Evolutionary conservation across 1,140 invertebrate species (phyloP).

Genomic region (Lepidurus couesii): DNA sequence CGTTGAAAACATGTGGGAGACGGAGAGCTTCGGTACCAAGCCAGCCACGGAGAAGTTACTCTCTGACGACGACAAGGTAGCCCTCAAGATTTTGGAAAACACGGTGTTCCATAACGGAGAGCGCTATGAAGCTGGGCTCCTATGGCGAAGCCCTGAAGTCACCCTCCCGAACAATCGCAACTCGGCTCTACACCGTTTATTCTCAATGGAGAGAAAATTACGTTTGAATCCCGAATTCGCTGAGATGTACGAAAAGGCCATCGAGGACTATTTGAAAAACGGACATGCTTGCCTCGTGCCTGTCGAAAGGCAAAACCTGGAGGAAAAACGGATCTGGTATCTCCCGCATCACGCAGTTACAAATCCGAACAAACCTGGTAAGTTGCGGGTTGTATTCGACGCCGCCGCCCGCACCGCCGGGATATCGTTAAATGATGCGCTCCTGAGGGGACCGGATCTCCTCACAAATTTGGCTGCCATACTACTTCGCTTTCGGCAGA

Average conservation of each 20-base stretch:
- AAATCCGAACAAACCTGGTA: constrained; percentile 10
- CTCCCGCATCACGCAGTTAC: constrained; percentile 29
- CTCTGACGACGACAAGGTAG: constrained; percentile 23
- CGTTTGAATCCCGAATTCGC: background rate
- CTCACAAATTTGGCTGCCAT: background rate
- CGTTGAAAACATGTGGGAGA: constrained; percentile 28
- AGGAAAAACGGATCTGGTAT: constrained; percentile 23
- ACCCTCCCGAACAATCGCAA: constrained; percentile 30
- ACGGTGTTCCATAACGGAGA: constrained; percentile 29
- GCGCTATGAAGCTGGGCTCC: constrained; percentile 32
- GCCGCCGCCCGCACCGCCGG: background rate
- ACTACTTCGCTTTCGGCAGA: constrained; percentile 18
- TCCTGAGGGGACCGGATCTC: constrained; percentile 25
- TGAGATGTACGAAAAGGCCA: background rate
- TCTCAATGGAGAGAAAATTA: constrained; percentile 4
- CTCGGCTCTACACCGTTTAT: background rate
- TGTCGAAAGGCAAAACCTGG: background rate
- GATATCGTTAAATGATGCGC: background rate
- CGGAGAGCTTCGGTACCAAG: constrained; percentile 31
- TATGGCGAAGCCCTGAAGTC: constrained; percentile 32
- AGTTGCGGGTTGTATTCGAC: constrained; percentile 28
- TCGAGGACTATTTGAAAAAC: background rate
- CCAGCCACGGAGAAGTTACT: background rate
- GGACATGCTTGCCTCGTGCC: background rate
- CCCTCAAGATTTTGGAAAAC: constrained; percentile 26